phyloP scores from a whole-genome alignment of 2,113 vertebrate species.

The Hyperoodon ampullatus region DNA sequence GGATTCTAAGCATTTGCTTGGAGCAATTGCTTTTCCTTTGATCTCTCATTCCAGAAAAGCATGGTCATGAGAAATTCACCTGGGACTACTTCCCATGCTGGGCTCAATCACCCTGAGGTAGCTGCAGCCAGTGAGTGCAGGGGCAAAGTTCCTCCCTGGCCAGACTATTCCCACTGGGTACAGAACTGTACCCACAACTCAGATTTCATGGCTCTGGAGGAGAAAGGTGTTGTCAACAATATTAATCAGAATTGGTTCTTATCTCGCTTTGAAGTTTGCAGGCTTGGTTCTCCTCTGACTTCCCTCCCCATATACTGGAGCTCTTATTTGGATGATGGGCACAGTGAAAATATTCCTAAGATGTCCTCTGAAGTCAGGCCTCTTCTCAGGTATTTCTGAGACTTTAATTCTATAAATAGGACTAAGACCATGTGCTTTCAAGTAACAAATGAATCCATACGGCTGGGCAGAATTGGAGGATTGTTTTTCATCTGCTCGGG shows the following conservation, averaged over 20 bases:
- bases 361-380: not conserved
- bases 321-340: not conserved
- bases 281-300: not conserved
- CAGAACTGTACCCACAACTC: not conserved
- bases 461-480: not conserved
- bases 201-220: constrained; percentile 16
- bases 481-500: not conserved
- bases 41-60: constrained; percentile 20
- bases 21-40: constrained; percentile 44
- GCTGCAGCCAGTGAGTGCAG: not conserved
- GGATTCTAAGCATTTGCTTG: not conserved
- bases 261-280: not conserved
- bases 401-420: not conserved
- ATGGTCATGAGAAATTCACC: not conserved
- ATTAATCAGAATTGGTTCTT: constrained; percentile 1
- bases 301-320: not conserved
- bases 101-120: not conserved
- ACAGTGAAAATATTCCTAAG: constrained; percentile 26
- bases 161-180: not conserved
- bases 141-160: not conserved
- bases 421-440: not conserved
- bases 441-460: constrained; percentile 7
- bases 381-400: not conserved
- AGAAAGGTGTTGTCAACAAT: not conserved
- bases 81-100: not conserved